Conservation (phyloP, 2,797 vertebrate genomes). For the Sebastiscus tertius region DNA sequence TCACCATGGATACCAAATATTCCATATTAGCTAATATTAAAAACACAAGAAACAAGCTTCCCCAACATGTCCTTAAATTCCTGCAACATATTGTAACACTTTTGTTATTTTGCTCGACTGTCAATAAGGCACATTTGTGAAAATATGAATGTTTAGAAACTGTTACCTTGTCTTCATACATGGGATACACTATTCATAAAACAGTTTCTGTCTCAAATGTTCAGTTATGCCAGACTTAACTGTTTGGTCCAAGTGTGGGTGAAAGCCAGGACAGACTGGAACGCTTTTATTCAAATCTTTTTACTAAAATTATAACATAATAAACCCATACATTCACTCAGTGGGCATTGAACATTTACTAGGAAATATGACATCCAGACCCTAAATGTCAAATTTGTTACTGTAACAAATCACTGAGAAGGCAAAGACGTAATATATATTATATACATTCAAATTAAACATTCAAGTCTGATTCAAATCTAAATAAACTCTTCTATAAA, state of each 20-base stretch:
- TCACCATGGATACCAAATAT: neutral
- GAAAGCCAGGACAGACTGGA: neutral
- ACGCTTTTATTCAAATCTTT: slow-evolving; percentile 23
- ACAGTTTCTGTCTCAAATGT: neutral
- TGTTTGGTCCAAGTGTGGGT: neutral
- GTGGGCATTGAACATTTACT: slow-evolving; percentile 6
- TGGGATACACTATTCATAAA: neutral
- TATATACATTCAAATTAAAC: slow-evolving; percentile 10
- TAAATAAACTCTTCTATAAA: neutral
- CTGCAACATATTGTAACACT: no score
- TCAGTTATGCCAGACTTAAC: neutral
- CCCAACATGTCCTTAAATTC: neutral
- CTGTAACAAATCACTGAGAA: neutral
- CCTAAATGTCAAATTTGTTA: neutral
- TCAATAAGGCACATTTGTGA: no score
- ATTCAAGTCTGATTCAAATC: neutral
- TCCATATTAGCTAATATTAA: neutral
- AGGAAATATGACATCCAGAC: slow-evolving; percentile 2
- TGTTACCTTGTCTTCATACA: neutral
- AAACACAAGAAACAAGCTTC: neutral
- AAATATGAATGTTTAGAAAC: no score
- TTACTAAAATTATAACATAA: neutral
- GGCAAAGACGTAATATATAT: neutral
- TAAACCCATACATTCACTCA: slow-evolving; percentile 21
- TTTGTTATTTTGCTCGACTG: no score